A percentile compares a stretch with the other conserved stretches of the same genome.
Conservation (phyloP, 2,113 vertebrate species). For the Macaca fascicularis region T2T-MFA8v1.1 NC_088381.1:55538501-55539000, state of each 20-base stretch:
- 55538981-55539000: not conserved
- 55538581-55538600: not conserved
- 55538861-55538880: not conserved
- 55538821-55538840: too few species aligned
- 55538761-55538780: not conserved
- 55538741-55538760: not conserved
- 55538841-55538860: not conserved
- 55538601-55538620: not conserved
- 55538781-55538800: not conserved
- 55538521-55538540: not conserved
- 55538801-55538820: not conserved
- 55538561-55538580: not conserved
- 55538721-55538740: not conserved
- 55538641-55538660: not conserved
- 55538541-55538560: not conserved
- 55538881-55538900: not conserved
- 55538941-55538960: not conserved
- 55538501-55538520: not conserved
- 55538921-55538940: not conserved
- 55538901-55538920: not conserved
- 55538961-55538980: not conserved
- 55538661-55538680: not conserved
- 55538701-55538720: not conserved
- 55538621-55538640: too few species aligned
- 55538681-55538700: not conserved